phyloP scores from a whole-genome alignment of 2,888 invertebrate species.

The Abrostola tripartita region DNA sequence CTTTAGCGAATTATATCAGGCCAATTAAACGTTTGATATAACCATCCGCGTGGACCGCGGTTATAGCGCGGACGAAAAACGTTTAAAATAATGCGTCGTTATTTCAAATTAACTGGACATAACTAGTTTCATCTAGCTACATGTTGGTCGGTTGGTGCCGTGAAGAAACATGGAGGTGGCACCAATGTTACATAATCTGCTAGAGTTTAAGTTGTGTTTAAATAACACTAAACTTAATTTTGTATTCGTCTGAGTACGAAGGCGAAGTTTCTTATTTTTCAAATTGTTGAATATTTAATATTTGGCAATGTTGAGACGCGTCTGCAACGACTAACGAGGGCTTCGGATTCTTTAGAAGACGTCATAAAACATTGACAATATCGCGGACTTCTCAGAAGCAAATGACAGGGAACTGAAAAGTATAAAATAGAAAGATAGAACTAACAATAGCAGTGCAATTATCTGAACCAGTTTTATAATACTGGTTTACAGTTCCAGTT shows the following conservation, averaged over 20 bases:
- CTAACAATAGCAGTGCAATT: constrained; percentile 6
- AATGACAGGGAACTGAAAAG: not conserved
- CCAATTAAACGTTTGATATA: constrained; percentile 40
- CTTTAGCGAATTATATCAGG: constrained; percentile 30
- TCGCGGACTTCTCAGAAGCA: not conserved
- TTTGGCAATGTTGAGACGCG: not conserved
- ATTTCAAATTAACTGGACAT: constrained; percentile 68
- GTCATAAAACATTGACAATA: not conserved
- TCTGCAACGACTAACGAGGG: not conserved
- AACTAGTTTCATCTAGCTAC: constrained; percentile 69
- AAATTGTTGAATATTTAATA: constrained; percentile 8
- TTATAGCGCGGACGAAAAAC: constrained; percentile 47
- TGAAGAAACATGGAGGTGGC: constrained; percentile 74
- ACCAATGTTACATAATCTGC: constrained; percentile 70
- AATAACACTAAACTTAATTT: constrained; percentile 56
- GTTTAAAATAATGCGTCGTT: constrained; percentile 66
- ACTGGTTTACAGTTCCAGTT: too few species aligned
- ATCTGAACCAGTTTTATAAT: constrained; percentile 9
- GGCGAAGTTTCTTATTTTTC: constrained; percentile 13
- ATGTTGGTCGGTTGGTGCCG: constrained; percentile 61
- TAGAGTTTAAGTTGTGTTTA: constrained; percentile 60
- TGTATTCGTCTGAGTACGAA: constrained; percentile 52
- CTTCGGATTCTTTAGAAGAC: too few species aligned
- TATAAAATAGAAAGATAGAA: not conserved
- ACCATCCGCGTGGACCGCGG: constrained; percentile 31